Evolutionary conservation across 2,797 vertebrate species (phyloP).

Genomic region (Liparis tanakae): DNA sequence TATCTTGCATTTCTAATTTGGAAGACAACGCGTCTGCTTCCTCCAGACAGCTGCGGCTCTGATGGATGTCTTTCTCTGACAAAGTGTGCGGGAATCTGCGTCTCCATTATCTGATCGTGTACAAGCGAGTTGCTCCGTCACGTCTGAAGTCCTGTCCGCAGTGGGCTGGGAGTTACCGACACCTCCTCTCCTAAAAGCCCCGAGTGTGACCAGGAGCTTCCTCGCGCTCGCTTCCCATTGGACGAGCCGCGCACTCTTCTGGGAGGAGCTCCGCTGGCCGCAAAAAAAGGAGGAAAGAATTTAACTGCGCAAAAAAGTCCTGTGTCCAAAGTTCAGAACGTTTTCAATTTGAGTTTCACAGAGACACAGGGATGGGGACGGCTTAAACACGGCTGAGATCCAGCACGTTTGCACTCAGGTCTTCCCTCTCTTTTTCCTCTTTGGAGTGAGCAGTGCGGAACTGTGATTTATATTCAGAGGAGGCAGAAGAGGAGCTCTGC

Average conservation of each 20-base stretch:
- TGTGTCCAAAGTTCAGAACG: slow-evolving; percentile 92
- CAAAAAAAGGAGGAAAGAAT: slow-evolving; percentile 85
- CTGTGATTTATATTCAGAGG: slow-evolving; percentile 56
- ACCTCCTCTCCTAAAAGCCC: slow-evolving; percentile 73
- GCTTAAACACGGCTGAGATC: slow-evolving; percentile 62
- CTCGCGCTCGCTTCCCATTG: slow-evolving; percentile 83
- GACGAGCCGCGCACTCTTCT: slow-evolving; percentile 57
- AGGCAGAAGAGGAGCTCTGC: slow-evolving; percentile 67
- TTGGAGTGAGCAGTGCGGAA: slow-evolving; percentile 37
- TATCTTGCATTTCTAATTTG: background rate
- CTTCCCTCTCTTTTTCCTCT: slow-evolving; percentile 29
- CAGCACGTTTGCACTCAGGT: slow-evolving; percentile 43
- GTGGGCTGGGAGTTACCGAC: slow-evolving; percentile 78
- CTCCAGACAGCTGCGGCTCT: background rate
- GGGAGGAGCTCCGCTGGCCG: slow-evolving; percentile 86
- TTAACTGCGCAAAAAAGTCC: slow-evolving; percentile 95
- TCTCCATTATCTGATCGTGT: slow-evolving; percentile 46
- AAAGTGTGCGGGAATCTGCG: slow-evolving; percentile 20
- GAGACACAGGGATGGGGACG: slow-evolving; percentile 77
- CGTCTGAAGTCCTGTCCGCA: slow-evolving; percentile 68
- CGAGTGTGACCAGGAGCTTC: slow-evolving; percentile 72
- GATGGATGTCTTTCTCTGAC: background rate
- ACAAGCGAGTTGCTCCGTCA: slow-evolving; percentile 56
- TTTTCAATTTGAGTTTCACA: slow-evolving; percentile 85
- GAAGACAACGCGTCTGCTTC: background rate